phyloP scores from a whole-genome alignment of 2,888 invertebrate genomes.

The Cosmia trapezina region DNA sequence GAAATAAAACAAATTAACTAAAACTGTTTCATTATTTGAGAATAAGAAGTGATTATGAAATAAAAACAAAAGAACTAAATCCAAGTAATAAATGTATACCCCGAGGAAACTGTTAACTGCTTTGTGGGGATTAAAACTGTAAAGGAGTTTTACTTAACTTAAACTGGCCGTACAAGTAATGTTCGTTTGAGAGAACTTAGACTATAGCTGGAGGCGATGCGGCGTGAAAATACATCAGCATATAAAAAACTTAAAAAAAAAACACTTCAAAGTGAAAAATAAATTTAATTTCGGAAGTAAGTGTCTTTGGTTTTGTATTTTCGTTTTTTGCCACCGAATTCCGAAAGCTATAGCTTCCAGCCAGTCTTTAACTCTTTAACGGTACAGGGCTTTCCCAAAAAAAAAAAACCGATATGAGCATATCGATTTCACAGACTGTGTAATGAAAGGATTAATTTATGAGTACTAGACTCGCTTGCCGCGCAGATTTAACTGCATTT shows the following conservation, averaged over 20 bases:
- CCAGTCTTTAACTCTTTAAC: too few relatives aligned
- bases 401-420: background rate
- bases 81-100: conserved; percentile 23
- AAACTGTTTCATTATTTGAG: background rate
- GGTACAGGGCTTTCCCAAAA: too few relatives aligned
- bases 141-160: conserved; percentile 47
- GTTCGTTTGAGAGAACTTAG: conserved; percentile 34
- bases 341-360: too few relatives aligned
- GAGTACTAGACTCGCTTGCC: background rate
- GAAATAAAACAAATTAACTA: background rate
- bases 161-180: conserved; percentile 46
- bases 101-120: conserved; percentile 23
- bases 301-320: too few relatives aligned
- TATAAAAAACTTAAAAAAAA: background rate
- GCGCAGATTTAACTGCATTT: background rate
- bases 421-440: background rate
- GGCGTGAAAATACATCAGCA: background rate
- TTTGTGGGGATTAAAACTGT: conserved; percentile 44
- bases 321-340: too few relatives aligned
- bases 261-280: too few relatives aligned
- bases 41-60: conserved; percentile 27
- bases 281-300: too few relatives aligned
- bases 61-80: conserved; percentile 35
- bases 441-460: background rate
- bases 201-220: background rate